Conservation (phyloP, 2,888 invertebrate species). For the Atrina japonica region DNA sequence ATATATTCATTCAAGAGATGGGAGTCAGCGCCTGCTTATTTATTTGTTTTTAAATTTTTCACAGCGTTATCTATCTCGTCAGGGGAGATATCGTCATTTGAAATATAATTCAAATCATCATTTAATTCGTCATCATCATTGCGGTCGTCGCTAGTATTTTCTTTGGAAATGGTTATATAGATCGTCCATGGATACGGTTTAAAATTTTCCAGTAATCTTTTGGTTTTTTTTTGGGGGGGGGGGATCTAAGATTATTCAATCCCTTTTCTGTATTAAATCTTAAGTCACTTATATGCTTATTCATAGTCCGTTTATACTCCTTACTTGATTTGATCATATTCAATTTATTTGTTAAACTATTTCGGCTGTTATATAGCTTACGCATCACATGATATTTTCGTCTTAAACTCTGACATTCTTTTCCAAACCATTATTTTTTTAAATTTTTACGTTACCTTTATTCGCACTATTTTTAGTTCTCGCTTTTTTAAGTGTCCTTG, state of each 20-base stretch:
- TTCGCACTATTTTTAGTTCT: background rate
- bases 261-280: background rate
- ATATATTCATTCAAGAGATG: constrained; percentile 51
- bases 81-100: constrained; percentile 30
- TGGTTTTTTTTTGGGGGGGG: too few species aligned
- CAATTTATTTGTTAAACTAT: too few species aligned
- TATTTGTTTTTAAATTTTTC: constrained; percentile 37
- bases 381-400: constrained; percentile 23
- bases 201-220: constrained; percentile 24
- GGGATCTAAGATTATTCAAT: background rate
- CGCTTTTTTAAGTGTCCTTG: background rate
- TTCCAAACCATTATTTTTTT: constrained; percentile 40
- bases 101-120: constrained; percentile 2
- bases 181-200: background rate
- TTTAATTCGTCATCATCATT: background rate
- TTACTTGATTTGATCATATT: constrained; percentile 17
- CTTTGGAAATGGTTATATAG: constrained; percentile 4
- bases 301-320: constrained; percentile 9
- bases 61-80: constrained; percentile 35
- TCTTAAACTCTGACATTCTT: constrained; percentile 33
- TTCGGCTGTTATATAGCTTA: constrained; percentile 7
- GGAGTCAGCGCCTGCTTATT: constrained; percentile 29
- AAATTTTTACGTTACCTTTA: background rate
- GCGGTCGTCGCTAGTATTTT: background rate
- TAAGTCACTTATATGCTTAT: background rate